Base-by-base conservation (phyloP, 2,113 vertebrate species). In the Steatornis caripensis region DNA sequence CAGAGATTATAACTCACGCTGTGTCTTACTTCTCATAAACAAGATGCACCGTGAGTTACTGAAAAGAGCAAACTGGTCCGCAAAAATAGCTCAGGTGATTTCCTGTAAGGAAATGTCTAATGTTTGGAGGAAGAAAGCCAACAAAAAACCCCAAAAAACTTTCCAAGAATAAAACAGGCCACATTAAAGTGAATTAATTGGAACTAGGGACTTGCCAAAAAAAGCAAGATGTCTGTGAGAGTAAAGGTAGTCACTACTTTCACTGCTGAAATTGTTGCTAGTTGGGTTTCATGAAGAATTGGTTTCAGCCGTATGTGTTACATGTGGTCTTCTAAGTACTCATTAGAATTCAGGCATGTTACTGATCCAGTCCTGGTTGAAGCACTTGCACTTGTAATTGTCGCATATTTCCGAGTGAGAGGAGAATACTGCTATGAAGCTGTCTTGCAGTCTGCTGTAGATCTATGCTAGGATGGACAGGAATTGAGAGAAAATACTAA, bases 31-130 rank as follows among this genome's bases (percentile, higher is more conserved):
- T 17, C 36, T n/a, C 20, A 2, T 58, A 36, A 34, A 24, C 20
- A 18, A 0, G 3, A 7, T 7, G 17, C 30, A 0, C 27, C 21
- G 9, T 6, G 55, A 68, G 48, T 54, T 80, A 29, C 0, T 37
- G 48, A n/a, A 65, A 45, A 69, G 21, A 24, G 37, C 29, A 34
- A 1, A 19, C 10, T 27, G 61, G 10, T 11, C 34, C 20, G 8
- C 43, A 6, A 37, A 54, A 77, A 48, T 27, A 34, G 27, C 14
- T 91, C 2, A 0, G 2, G 0, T 57, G 34, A 41, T 53, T 79
- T 51, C 13, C 15, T 32, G 1, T 48, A 34, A 60, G 37, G 41
- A 74, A 8, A 18, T n/a, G 12, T 15, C 11, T 24, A 27, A 20
- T 11, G 11, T 55, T 64, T 15, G 7, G 13, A n/a, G 41, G 7